Percentiles rank a stretch among this genome's conserved stretches.
Conservation (phyloP, 2,888 invertebrate species). For the Amblyteles armatorius region DNA sequence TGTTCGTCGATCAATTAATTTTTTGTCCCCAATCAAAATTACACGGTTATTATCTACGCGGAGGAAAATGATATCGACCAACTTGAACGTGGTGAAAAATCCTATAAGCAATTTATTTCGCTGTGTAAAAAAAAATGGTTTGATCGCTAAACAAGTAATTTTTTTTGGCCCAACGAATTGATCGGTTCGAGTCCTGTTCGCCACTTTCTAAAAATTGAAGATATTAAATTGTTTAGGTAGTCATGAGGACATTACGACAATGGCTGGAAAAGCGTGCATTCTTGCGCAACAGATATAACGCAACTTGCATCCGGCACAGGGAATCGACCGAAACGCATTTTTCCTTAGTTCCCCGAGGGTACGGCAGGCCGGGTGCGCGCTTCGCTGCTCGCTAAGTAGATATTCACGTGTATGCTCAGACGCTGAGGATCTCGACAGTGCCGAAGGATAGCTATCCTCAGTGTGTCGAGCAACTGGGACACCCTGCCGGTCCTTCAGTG, state of each 20-base stretch:
- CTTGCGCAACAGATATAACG: neutral
- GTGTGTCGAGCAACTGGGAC: constrained; percentile 17
- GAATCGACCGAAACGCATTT: neutral
- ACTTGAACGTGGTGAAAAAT: no score
- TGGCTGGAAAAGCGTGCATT: neutral
- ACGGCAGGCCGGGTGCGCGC: neutral
- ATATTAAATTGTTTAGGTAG: neutral
- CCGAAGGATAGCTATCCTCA: neutral
- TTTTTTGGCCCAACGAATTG: no score
- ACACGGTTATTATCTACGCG: neutral
- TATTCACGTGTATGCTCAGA: constrained; percentile 27
- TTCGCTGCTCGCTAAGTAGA: constrained; percentile 7
- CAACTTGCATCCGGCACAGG: neutral
- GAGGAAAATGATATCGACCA: neutral
- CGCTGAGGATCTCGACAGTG: constrained; percentile 20
- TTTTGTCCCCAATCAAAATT: no score
- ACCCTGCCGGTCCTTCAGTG: constrained; percentile 6
- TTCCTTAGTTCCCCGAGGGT: neutral
- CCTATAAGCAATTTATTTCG: no score
- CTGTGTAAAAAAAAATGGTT: no score
- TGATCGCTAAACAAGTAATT: no score
- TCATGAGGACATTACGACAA: neutral
- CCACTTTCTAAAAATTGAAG: no score
- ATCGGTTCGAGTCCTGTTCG: no score
- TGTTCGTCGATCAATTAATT: no score